Percentiles rank a stretch among this genome's conserved stretches.
phyloP scores from a whole-genome alignment of 2,113 vertebrate genomes.

The Cebus imitator region DNA sequence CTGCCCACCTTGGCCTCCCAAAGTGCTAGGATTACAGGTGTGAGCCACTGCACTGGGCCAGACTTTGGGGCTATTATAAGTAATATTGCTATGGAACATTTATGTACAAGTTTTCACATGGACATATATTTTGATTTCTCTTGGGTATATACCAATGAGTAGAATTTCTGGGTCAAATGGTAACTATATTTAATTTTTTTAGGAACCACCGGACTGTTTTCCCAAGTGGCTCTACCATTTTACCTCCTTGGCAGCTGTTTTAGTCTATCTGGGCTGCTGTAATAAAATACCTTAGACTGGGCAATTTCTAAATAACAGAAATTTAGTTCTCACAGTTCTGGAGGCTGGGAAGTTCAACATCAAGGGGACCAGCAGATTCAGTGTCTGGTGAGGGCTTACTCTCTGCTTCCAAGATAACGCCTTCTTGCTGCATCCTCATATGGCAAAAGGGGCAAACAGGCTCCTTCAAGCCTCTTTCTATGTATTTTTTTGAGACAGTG shows the following conservation, averaged over 20 bases:
- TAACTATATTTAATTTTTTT: not conserved
- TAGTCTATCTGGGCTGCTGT: not conserved
- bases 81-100: not conserved
- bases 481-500: too few species aligned
- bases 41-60: too few species aligned
- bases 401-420: not conserved
- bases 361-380: not conserved
- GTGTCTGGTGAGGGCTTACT: not conserved
- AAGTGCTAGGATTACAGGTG: too few species aligned
- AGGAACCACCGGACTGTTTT: not conserved
- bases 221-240: not conserved
- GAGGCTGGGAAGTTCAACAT: not conserved
- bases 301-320: not conserved
- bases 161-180: not conserved
- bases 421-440: not conserved
- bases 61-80: not conserved
- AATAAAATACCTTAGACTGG: not conserved
- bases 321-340: not conserved
- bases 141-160: not conserved
- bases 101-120: not conserved
- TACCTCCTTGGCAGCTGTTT: not conserved
- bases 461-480: not conserved
- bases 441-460: not conserved
- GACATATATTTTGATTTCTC: not conserved
- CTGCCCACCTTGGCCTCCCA: too few species aligned